These are phyloP conservation scores for Cyanoramphus novaezelandiae DNA, from an alignment of 2,113 vertebrate genomes.

Conservation along the genomic window DNA sequence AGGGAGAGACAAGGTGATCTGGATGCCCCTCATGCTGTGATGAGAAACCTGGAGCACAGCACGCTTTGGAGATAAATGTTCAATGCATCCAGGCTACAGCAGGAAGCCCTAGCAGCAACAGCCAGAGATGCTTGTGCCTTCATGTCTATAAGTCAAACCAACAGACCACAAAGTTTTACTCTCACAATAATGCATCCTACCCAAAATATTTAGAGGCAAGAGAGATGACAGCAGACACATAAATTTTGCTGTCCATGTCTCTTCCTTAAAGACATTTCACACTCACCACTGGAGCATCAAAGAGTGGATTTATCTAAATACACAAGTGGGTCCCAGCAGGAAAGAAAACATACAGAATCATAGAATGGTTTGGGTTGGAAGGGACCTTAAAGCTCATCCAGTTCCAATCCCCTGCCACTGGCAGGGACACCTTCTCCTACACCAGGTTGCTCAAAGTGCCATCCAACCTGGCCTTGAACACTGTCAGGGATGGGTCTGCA, in stretches of 20 bases:
- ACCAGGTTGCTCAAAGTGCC: not conserved
- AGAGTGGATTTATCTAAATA: not conserved
- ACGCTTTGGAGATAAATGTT: not conserved
- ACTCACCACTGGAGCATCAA: not conserved
- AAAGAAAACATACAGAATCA: not conserved
- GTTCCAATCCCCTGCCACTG: not conserved
- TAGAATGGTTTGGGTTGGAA: not conserved
- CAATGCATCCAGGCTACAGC: not conserved
- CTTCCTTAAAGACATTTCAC: not conserved
- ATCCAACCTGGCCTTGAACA: not conserved
- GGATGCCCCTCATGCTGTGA: not conserved
- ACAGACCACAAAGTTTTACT: not conserved
- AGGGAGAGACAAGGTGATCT: not conserved
- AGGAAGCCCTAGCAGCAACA: not conserved
- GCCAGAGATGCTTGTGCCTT: not conserved
- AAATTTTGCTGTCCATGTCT: not conserved
- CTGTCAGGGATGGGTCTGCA: not conserved
- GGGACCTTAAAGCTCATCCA: not conserved
- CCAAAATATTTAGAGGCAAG: not conserved
- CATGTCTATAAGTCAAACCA: not conserved
- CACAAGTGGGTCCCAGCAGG: not conserved
- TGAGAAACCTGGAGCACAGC: not conserved
- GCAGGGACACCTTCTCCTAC: not conserved
- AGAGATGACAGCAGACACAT: not conserved
- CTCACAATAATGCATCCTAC: not conserved